A percentile compares a stretch with the other conserved stretches of the same genome.
phyloP scores from a whole-genome alignment of 2,888 invertebrate species.

The Ormyrus thymus region DNA sequence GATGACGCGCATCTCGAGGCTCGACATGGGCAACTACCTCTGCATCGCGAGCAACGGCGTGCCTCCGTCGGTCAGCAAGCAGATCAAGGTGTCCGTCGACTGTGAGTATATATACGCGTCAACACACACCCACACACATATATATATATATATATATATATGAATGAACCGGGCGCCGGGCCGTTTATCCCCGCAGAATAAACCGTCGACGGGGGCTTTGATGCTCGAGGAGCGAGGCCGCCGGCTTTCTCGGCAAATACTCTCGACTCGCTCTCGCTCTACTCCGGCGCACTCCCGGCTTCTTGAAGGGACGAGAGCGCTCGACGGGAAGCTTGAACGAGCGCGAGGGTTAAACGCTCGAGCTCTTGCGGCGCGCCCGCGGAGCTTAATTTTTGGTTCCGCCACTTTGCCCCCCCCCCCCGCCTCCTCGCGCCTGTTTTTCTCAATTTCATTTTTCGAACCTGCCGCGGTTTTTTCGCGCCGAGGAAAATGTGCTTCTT shows the following conservation, averaged over 20 bases:
- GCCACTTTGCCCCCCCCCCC: too few species aligned
- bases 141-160: too few species aligned
- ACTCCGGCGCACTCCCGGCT: slow-evolving; percentile 10
- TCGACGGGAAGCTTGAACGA: neutral
- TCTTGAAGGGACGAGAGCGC: slow-evolving; percentile 22
- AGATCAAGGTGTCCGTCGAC: slow-evolving; percentile 94
- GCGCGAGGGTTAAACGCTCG: slow-evolving; percentile 6
- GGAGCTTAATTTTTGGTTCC: too few species aligned
- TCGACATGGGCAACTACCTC: slow-evolving; percentile 94
- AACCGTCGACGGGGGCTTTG: slow-evolving; percentile 35
- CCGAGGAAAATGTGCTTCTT: too few species aligned
- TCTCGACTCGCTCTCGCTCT: slow-evolving; percentile 18
- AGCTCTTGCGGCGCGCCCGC: too few species aligned
- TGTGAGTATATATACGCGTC: slow-evolving; percentile 83
- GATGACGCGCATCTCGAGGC: slow-evolving; percentile 87
- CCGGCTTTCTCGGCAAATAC: slow-evolving; percentile 48
- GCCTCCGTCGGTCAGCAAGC: slow-evolving; percentile 92
- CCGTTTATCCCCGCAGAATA: slow-evolving; percentile 30
- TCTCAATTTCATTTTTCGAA: neutral
- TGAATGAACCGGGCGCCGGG: neutral
- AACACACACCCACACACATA: neutral
- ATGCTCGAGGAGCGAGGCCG: slow-evolving; percentile 2
- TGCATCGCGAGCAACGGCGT: slow-evolving; percentile 93
- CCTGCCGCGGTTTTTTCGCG: neutral
- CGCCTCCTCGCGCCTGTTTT: neutral